A percentile compares a stretch with the other conserved stretches of the same genome.
Evolutionary conservation across 1,140 invertebrate species (phyloP).

Genomic region (Rhopalosiphum padi): DNA sequence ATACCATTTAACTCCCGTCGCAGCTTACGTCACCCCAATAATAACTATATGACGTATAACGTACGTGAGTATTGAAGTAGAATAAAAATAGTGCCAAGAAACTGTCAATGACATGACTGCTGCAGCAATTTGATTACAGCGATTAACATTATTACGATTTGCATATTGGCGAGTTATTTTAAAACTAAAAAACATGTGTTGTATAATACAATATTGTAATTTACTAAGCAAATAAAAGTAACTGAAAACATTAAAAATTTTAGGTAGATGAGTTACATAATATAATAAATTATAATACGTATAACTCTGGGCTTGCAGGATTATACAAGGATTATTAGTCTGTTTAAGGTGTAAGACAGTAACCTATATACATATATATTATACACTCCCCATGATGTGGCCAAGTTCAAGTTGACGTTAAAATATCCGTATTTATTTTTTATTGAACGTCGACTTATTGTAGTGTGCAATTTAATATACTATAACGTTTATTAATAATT

Average conservation of each 20-base stretch:
- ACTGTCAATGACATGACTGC: neutral
- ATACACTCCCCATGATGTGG: too few relatives aligned
- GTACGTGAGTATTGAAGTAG: neutral
- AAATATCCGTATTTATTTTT: too few relatives aligned
- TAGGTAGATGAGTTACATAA: neutral
- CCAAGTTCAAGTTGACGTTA: too few relatives aligned
- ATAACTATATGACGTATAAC: neutral
- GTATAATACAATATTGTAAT: neutral
- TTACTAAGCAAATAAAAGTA: neutral
- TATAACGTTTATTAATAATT: too few relatives aligned
- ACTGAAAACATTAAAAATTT: neutral
- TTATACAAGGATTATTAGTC: neutral
- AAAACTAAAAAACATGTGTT: neutral
- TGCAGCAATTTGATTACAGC: neutral
- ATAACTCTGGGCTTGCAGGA: neutral
- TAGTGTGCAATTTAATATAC: too few relatives aligned
- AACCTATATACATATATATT: too few relatives aligned
- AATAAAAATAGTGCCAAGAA: conserved; percentile 5
- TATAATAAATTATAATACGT: neutral
- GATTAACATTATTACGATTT: neutral
- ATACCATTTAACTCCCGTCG: neutral
- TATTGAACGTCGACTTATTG: too few relatives aligned
- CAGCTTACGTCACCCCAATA: neutral
- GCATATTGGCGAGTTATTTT: neutral
- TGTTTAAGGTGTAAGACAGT: too few relatives aligned